phyloP scores from a whole-genome alignment of 1,140 invertebrate genomes.

The Cherax destructor region DNA sequence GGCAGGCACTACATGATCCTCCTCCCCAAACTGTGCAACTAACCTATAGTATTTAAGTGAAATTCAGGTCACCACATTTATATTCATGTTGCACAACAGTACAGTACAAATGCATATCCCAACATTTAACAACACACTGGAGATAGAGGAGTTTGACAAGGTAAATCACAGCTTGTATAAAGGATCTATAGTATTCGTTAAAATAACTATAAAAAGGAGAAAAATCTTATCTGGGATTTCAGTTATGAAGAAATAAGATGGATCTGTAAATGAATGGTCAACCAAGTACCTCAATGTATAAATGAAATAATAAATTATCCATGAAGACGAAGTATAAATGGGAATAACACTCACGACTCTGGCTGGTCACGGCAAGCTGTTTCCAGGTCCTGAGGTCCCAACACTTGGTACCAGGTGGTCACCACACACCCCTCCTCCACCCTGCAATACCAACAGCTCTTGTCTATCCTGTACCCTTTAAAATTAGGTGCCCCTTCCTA shows the following conservation, averaged over 20 bases:
- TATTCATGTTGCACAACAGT: too few relatives aligned
- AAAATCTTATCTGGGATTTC: too few relatives aligned
- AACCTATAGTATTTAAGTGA: constrained; percentile 19
- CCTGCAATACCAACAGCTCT: constrained; percentile 3
- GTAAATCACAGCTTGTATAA: too few relatives aligned
- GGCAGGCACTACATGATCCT: constrained; percentile 57
- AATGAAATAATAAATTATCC: background rate
- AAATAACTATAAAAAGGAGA: too few relatives aligned
- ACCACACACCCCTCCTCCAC: constrained; percentile 61
- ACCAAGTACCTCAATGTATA: background rate
- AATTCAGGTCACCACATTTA: too few relatives aligned
- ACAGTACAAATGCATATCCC: too few relatives aligned
- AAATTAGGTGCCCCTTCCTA: too few relatives aligned
- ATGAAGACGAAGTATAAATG: background rate
- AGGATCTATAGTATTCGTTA: too few relatives aligned
- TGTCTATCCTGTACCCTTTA: background rate
- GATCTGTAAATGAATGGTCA: background rate
- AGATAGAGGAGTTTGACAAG: too few relatives aligned
- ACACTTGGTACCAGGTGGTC: constrained; percentile 57
- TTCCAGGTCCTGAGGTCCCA: constrained; percentile 62
- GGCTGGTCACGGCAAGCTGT: constrained; percentile 45
- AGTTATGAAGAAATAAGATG: background rate
- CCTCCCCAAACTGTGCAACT: constrained; percentile 65
- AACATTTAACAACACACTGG: too few relatives aligned
- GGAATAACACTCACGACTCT: constrained; percentile 40